phyloP scores from a whole-genome alignment of 2,113 vertebrate genomes.

The Plotosus lineatus region DNA sequence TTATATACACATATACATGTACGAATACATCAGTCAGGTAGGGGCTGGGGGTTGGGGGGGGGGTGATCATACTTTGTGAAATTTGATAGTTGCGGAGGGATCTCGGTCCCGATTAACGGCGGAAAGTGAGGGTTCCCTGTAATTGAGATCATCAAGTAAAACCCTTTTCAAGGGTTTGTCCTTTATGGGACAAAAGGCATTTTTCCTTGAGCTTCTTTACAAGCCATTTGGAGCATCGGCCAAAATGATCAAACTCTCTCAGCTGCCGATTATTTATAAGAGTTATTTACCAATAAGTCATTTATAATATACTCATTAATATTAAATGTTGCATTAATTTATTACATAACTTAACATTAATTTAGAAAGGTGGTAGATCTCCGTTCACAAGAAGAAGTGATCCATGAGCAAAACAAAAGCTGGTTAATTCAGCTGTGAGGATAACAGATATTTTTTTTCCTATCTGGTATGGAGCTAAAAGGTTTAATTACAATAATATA shows the following conservation, averaged over 20 bases:
- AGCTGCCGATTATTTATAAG: neutral
- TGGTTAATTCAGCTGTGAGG: neutral
- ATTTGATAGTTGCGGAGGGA: no score
- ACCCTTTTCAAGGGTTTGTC: neutral
- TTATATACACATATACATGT: no score
- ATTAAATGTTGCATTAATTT: neutral
- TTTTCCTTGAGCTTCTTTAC: conserved; percentile 2
- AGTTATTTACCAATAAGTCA: neutral
- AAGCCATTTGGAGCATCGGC: neutral
- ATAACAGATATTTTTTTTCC: neutral
- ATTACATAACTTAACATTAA: neutral
- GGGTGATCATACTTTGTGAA: no score
- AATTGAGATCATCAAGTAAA: neutral
- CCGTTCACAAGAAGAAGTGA: neutral
- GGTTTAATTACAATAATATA: no score
- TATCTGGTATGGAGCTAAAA: neutral
- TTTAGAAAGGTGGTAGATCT: neutral
- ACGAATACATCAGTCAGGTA: no score
- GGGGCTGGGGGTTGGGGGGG: no score
- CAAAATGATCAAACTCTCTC: neutral
- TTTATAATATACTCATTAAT: neutral
- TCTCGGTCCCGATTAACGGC: no score
- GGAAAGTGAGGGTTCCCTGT: no score
- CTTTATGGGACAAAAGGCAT: neutral
- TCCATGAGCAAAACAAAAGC: neutral